Percentiles rank a stretch among this genome's conserved stretches.
Conservation (phyloP, 2,113 vertebrate species). For the Camelus bactrianus region DNA sequence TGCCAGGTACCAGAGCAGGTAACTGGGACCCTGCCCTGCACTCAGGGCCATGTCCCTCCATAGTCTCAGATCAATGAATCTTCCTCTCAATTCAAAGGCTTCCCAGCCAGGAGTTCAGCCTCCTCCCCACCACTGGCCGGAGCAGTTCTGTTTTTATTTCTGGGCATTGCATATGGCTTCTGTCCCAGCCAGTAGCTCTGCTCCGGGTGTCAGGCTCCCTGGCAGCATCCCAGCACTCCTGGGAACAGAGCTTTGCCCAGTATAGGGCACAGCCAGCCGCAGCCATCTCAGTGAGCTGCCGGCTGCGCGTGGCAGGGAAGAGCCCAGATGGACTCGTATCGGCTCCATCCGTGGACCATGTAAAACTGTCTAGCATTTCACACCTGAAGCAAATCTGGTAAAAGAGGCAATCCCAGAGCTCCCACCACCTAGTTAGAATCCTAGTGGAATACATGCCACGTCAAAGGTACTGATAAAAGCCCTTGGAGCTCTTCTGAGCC, state of each 20-base stretch:
- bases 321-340: background rate
- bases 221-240: background rate
- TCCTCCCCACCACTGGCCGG: background rate
- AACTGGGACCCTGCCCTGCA: background rate
- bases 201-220: background rate
- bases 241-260: background rate
- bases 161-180: background rate
- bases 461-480: background rate
- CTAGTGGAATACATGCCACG: background rate
- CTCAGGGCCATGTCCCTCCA: background rate
- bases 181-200: background rate
- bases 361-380: background rate
- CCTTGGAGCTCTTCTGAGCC: background rate
- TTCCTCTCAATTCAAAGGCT: background rate
- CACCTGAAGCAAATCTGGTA: background rate
- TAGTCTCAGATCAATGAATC: background rate
- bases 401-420: background rate
- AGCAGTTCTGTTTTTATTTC: constrained; percentile 51
- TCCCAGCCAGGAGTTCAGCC: background rate
- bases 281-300: background rate
- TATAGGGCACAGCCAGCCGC: background rate
- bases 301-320: background rate
- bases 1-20: background rate
- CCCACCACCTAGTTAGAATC: too few relatives aligned
- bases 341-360: background rate